Percentiles rank a stretch among this genome's conserved stretches.
These are phyloP conservation scores for Apodemus speciosus DNA, from an alignment of 2,113 vertebrate genomes.

Conservation along the genomic window DNA sequence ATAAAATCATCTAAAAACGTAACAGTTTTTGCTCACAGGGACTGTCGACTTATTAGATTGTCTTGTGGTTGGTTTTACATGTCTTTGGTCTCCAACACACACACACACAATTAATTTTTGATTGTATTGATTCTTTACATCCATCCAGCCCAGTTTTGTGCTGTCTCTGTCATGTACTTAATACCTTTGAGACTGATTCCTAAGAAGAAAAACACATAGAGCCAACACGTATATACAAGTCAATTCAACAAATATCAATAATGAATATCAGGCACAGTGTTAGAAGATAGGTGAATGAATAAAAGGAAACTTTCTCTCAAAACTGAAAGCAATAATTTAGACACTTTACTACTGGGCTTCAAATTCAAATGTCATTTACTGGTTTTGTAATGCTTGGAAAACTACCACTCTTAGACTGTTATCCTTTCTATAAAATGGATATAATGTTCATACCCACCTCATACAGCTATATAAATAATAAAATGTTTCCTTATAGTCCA, in stretches of 20 bases:
- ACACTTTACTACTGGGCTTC: neutral
- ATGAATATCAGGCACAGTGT: neutral
- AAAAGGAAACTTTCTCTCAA: slow-evolving; percentile 17
- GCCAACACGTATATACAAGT: neutral
- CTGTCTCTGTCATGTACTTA: neutral
- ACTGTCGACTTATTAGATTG: neutral
- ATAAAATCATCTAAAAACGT: neutral
- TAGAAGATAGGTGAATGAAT: neutral
- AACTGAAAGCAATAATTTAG: neutral
- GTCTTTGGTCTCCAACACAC: neutral
- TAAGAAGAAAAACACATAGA: slow-evolving; percentile 3
- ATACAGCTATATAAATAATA: neutral
- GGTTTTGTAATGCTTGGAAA: neutral
- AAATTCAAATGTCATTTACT: neutral
- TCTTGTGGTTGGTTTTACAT: neutral
- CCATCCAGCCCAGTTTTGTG: slow-evolving; percentile 9
- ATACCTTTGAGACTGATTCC: slow-evolving; percentile 8
- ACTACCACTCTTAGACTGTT: neutral
- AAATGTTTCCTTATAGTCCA: neutral
- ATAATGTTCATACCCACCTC: neutral
- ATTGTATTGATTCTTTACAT: slow-evolving; percentile 32
- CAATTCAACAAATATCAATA: slow-evolving; percentile 32
- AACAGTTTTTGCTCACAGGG: neutral
- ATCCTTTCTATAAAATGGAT: neutral
- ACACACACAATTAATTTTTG: neutral